A percentile compares a stretch with the other conserved stretches of the same genome.
phyloP scores from a whole-genome alignment of 2,797 vertebrate species.

The Champsocephalus gunnari region DNA sequence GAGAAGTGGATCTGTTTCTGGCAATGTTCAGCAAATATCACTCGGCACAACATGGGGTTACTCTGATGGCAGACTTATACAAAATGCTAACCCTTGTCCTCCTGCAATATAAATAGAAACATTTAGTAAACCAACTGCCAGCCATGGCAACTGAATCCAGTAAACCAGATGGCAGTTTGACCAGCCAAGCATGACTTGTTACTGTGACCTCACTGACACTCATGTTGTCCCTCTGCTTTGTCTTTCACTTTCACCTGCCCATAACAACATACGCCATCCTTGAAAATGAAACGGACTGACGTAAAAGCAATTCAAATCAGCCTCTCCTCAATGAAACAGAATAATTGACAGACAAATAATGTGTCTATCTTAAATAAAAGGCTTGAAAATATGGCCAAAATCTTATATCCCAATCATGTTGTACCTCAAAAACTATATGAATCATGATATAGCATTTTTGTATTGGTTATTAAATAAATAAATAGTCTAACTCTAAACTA shows the following conservation, averaged over 20 bases:
- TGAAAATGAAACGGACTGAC: neutral
- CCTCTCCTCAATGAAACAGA: neutral
- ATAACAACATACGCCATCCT: neutral
- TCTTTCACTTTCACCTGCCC: neutral
- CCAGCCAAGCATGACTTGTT: slow-evolving; percentile 38
- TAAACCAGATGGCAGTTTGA: slow-evolving; percentile 31
- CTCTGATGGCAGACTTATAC: neutral
- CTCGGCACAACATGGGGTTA: neutral
- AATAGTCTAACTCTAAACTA: no score
- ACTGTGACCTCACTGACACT: slow-evolving; percentile 7
- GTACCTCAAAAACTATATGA: no score
- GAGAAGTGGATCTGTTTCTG: neutral
- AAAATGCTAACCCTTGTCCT: neutral
- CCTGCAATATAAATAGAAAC: slow-evolving; percentile 26
- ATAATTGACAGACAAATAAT: neutral
- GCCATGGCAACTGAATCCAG: slow-evolving; percentile 5
- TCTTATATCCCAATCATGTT: no score
- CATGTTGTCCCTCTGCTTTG: neutral
- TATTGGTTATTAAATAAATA: no score
- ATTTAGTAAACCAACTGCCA: neutral
- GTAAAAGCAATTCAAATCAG: neutral
- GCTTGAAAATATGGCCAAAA: no score
- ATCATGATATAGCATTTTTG: no score
- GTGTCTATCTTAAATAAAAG: no score
- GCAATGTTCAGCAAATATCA: neutral